Base-by-base conservation (phyloP, 2,113 vertebrate genomes). In the Centropus unirufus region DNA sequence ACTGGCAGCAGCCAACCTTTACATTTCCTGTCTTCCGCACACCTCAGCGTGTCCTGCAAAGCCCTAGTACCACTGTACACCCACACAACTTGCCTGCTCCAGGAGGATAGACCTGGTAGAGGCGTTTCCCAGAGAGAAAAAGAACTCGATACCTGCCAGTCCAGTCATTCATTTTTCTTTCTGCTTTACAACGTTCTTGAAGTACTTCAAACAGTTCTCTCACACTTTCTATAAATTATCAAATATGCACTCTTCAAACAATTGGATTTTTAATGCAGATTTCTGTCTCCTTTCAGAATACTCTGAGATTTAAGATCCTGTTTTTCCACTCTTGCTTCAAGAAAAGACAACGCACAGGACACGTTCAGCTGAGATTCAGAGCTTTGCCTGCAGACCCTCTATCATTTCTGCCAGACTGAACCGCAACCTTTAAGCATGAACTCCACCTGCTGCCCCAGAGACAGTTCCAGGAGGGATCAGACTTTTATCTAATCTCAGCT, bases 341-440 rank as follows among this genome's bases (percentile, higher is more conserved):
- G 64, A 17, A 78, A 40, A 17, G 2, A 22, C 5, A 75, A 82
- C 9, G 7, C 12, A 82, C 24, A 42, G 14, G 15, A 75, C 15
- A 51, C 0, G 0, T 14, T 74, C 26, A 62, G 6, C 11, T 16
- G 26, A 27, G 79, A 40, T 34, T 32, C 11, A 75, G 14, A 54
- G 14, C 29, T 3, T 3, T 17, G 8, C 4, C 22, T 32, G 9
- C 2, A 66, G 3, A 67, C 4, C 8, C 46, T 6, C 30, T 3
- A 34, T 5, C 40, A 52, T 36, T 52, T 19, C 10, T 29, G 29
- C 29, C 51, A 19, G 8, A 21, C 22, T 63, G 22, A 77, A 46
- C 18, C 59, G 34, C 6, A 29, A 26, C 14, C 23, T 55, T 55
- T 70, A 69, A 62, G 22, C 24, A 36, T 15, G 21, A 30, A 54